Base-by-base conservation (phyloP, 2,797 vertebrate species). In the Sebastes vulpes region DNA sequence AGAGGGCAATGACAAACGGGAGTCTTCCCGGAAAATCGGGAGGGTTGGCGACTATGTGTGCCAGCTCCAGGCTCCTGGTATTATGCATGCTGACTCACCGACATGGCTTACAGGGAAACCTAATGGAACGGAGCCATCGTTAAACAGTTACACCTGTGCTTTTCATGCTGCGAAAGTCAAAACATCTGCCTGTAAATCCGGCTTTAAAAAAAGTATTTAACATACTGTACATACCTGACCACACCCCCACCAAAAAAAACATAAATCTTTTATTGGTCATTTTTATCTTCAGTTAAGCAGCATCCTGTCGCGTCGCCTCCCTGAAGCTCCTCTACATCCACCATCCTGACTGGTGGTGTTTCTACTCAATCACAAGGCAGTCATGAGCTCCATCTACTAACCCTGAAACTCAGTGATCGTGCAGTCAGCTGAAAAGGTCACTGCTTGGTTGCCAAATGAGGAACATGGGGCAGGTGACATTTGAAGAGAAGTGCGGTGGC, bases 291-390 rank as follows among this genome's bases (percentile, higher is more conserved):
- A 5, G 9, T 35, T 28, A n/a, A 64, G 38, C 58, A 67, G 31
- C 63, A 21, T 50, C 28, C 8, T 28, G 0, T 12, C 28, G 26
- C 11, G 11, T 26, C 11, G 0, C 11, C 9, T 66, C 63, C 9
- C 6, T 46, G 46, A 42, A 67, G 53, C 28, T 28, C 32, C 16
- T n/a, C 16, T 5, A 21, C 2, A 26, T 65, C n/a, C 18, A 18
- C 11, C 11, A 56, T n/a, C 28, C 18, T 48, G 65, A 50, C n/a
- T 10, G 12, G 52, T 8, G 11, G 54, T 46, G 53, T 50, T 12
- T 29, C 38, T 35, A 11, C 29, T 42, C 58, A 42, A 75, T 66
- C 79, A 71, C 63, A 65, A 69, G 63, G 65, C 61, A 56, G 65
- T 72, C 72, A 65, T 76, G 35, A 78, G 63, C 71, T 57, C 56